Percentiles rank a stretch among this genome's conserved stretches.
Evolutionary conservation across 2,888 invertebrate species (phyloP).

Genomic region (Baronia brevicornis): DNA sequence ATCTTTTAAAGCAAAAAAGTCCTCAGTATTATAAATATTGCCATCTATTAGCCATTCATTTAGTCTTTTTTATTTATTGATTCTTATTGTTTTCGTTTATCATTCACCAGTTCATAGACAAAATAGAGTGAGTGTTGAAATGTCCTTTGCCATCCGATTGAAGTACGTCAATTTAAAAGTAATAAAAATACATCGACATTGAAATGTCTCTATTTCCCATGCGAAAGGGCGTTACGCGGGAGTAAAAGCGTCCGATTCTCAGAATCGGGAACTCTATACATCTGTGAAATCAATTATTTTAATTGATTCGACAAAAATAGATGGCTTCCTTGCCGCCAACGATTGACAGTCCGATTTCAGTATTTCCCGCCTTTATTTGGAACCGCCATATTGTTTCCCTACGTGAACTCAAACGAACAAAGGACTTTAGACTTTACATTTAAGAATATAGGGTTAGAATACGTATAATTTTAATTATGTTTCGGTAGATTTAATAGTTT

Average conservation of each 20-base stretch:
- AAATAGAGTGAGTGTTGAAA: no score
- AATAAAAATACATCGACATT: neutral
- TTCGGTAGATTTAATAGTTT: neutral
- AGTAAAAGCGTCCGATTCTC: conserved; percentile 18
- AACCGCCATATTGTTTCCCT: conserved; percentile 25
- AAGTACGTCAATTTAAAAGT: no score
- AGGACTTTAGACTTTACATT: conserved; percentile 9
- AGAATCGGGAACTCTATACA: conserved; percentile 29
- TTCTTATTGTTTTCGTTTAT: no score
- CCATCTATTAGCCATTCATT: no score
- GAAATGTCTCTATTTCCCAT: conserved; percentile 2
- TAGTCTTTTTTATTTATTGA: no score
- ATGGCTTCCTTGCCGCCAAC: conserved; percentile 49
- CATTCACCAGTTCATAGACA: no score
- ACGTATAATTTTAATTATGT: neutral
- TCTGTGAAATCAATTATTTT: conserved; percentile 69
- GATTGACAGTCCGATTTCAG: conserved; percentile 58
- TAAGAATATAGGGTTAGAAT: neutral
- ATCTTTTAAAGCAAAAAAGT: no score
- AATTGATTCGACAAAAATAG: conserved; percentile 69
- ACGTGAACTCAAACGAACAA: conserved; percentile 15
- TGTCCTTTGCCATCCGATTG: no score
- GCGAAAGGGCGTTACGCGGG: conserved; percentile 29
- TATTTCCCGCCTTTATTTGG: conserved; percentile 49
- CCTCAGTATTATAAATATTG: no score